Percentiles rank a stretch among this genome's conserved stretches.
These are phyloP conservation scores for Hypotaenidia okinawae DNA, from an alignment of 2,797 vertebrate species.

Conservation along the genomic window DNA sequence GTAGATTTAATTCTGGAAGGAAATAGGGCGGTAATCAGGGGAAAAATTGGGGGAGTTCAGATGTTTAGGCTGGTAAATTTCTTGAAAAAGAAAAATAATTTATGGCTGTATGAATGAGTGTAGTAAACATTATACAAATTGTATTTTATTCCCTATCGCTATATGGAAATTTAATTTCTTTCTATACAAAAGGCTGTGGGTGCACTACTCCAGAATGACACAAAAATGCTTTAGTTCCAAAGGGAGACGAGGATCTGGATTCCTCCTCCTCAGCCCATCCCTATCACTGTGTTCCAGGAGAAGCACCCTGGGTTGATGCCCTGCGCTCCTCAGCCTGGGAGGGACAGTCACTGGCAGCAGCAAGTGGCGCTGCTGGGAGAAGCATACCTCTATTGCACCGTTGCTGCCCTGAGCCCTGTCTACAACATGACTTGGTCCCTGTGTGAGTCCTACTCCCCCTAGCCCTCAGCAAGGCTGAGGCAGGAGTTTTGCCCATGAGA, in stretches of 20 bases:
- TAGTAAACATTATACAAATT: background rate
- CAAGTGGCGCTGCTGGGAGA: background rate
- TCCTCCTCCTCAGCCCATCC: background rate
- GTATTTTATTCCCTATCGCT: background rate
- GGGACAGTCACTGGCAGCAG: background rate
- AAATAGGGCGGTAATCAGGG: background rate
- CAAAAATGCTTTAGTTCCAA: background rate
- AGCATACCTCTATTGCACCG: background rate
- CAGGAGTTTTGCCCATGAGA: background rate
- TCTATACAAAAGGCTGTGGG: background rate
- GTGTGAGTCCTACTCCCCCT: background rate
- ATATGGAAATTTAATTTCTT: background rate
- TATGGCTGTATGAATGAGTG: background rate
- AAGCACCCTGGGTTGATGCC: background rate
- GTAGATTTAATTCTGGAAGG: background rate
- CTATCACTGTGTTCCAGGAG: background rate
- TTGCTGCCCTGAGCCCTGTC: background rate
- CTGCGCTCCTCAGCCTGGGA: background rate
- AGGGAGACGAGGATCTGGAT: background rate
- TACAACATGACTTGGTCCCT: rapidly evolving
- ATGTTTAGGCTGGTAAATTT: background rate
- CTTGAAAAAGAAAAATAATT: background rate
- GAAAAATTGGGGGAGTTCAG: background rate
- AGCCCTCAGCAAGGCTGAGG: rapidly evolving
- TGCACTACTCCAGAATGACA: background rate